These are phyloP conservation scores for Dermolepida albohirtum DNA, from an alignment of 2,888 invertebrate species.

Conservation along the genomic window DNA sequence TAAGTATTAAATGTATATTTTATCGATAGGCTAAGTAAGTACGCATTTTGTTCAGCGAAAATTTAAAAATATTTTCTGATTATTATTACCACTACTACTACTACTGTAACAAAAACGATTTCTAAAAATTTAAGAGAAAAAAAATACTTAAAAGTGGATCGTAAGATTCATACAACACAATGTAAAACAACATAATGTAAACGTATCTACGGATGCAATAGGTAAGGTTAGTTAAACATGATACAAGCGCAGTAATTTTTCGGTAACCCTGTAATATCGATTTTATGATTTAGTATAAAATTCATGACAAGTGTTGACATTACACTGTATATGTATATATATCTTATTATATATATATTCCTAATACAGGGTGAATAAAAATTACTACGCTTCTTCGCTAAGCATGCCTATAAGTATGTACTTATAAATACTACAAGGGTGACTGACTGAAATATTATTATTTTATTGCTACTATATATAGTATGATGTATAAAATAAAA, in stretches of 20 bases:
- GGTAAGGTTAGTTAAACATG: slow-evolving; percentile 30
- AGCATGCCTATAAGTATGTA: slow-evolving; percentile 58
- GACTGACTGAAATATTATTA: slow-evolving; percentile 56
- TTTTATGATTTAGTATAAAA: neutral
- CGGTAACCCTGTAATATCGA: neutral
- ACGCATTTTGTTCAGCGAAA: slow-evolving; percentile 26
- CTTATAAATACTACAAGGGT: slow-evolving; percentile 57
- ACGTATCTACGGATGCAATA: slow-evolving; percentile 18
- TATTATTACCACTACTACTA: slow-evolving; percentile 39
- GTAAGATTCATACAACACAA: slow-evolving; percentile 16
- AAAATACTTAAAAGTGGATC: slow-evolving; percentile 17
- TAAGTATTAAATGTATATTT: slow-evolving; percentile 57
- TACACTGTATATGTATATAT: slow-evolving; percentile 16
- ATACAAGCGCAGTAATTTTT: slow-evolving; percentile 28
- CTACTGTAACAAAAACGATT: slow-evolving; percentile 26
- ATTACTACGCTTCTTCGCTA: slow-evolving; percentile 38
- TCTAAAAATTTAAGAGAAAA: slow-evolving; percentile 16
- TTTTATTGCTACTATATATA: slow-evolving; percentile 45
- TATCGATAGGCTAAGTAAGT: slow-evolving; percentile 36
- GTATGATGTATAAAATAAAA: slow-evolving; percentile 25
- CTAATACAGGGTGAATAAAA: slow-evolving; percentile 17
- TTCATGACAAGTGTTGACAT: slow-evolving; percentile 31
- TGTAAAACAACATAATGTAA: slow-evolving; percentile 22
- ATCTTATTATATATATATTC: too few relatives aligned
- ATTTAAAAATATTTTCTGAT: slow-evolving; percentile 52